Evolutionary conservation across 2,888 invertebrate species (phyloP), one percentile per base, ranked within the genome.

Genomic region (Netelia inedita): DNA sequence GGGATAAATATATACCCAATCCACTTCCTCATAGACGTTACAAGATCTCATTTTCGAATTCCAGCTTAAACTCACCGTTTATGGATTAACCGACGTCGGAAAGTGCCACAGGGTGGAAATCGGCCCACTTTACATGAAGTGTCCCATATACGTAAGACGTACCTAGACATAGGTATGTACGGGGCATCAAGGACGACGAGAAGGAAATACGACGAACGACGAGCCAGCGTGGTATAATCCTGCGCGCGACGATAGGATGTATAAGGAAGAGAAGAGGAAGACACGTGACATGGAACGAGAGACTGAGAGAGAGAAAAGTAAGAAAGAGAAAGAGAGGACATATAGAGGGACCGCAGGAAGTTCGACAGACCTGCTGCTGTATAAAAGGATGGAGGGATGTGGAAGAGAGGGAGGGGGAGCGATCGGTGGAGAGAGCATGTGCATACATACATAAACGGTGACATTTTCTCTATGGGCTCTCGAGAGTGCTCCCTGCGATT

Each of bases 291-390:
- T 21, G 16, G 68, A 41, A 68, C 28, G 28, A 63, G 35, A 59
- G 46, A n/a, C 61, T 50, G 41, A 21, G 46, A 50, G 46, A 78
- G 65, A 21, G 66, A 41, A 41, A n/a, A 59, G 46, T 73, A 53
- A 21, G 66, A 41, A 63, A 53, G 69, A 61, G 35, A 65, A 61
- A 55, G 73, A 65, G 65, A 75, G 55, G 35, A 75, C 28, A 63
- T 41, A 19, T 41, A 28, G 74, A 78, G 83, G 69, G 76, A 69
- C 79, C 84, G 78, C 90, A 90, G 89, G 90, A 91, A 91, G 90
- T 89, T 89, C 88, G 88, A 89, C 89, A 90, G 89, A 90, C 89
- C 89, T 89, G 90, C 88, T 85, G 85, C 82, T 81, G 82, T 72
- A 28, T 87, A 66, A 81, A 88, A 83, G 66, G 75, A 80, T 41